Percentiles rank a stretch among this genome's conserved stretches.
phyloP scores from a whole-genome alignment of 53 echinoderm and acorn worm species.

The Echinometra lucunter region DNA sequence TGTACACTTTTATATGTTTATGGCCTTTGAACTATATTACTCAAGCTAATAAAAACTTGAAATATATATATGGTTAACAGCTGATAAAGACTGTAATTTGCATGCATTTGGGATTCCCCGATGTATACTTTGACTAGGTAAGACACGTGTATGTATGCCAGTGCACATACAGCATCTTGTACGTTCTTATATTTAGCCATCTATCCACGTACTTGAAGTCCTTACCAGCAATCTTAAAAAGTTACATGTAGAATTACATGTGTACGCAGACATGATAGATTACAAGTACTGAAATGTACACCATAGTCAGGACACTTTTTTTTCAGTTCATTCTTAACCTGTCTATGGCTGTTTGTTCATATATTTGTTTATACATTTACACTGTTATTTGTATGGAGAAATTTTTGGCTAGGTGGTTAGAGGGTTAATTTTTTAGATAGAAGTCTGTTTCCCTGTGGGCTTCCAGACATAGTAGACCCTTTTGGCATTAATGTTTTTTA shows the following conservation, averaged over 20 bases:
- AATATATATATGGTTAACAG: not conserved
- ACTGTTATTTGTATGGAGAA: not conserved
- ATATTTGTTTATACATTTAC: not conserved
- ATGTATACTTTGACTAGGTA: not conserved
- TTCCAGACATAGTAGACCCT: not conserved
- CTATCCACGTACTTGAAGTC: not conserved
- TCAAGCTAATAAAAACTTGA: too few relatives aligned
- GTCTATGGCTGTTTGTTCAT: not conserved
- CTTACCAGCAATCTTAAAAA: slow-evolving; percentile 10
- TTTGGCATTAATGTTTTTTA: not conserved
- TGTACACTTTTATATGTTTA: not conserved
- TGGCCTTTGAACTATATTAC: not conserved
- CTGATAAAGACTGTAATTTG: not conserved
- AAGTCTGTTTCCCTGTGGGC: too few relatives aligned
- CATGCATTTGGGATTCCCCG: slow-evolving; percentile 4
- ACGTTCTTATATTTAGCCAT: not conserved
- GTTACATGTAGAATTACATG: slow-evolving; percentile 7
- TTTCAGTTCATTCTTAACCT: not conserved
- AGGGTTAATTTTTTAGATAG: not conserved
- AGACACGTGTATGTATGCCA: not conserved
- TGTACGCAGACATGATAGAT: slow-evolving; percentile 12
- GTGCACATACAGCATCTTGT: not conserved
- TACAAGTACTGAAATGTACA: slow-evolving; percentile 14
- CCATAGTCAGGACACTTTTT: not conserved
- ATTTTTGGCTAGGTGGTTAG: not conserved